phyloP scores from a whole-genome alignment of 2,888 invertebrate genomes.

The Torymus aiolomorphi region DNA sequence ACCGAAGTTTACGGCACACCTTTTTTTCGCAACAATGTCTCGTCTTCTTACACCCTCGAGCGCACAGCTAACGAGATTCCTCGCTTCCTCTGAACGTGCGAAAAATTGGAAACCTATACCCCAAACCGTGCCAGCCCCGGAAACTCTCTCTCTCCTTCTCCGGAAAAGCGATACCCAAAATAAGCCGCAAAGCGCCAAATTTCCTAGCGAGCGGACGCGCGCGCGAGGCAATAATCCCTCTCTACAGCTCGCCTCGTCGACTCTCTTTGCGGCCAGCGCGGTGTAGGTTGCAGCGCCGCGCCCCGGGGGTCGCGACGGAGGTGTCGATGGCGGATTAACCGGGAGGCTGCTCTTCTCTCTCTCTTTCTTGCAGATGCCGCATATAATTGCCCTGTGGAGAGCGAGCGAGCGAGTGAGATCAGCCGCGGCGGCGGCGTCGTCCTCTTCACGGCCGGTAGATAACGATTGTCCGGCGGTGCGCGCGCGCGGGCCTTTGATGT shows the following conservation, averaged over 20 bases:
- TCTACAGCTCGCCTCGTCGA: conserved; percentile 12
- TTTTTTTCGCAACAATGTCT: too few species aligned
- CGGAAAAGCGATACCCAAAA: too few species aligned
- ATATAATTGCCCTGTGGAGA: conserved; percentile 25
- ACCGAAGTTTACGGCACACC: too few species aligned
- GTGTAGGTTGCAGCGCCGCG: background rate
- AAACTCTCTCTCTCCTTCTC: too few species aligned
- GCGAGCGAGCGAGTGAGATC: conserved; percentile 11
- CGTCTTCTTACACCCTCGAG: too few species aligned
- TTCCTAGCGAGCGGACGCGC: too few species aligned
- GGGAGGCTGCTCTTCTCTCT: background rate
- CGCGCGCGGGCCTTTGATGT: conserved; percentile 68
- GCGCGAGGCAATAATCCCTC: too few species aligned
- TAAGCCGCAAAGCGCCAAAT: too few species aligned
- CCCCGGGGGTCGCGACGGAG: background rate
- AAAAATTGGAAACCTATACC: too few species aligned
- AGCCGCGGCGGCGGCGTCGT: conserved; percentile 29
- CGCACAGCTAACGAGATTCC: too few species aligned
- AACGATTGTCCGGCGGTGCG: conserved; percentile 70
- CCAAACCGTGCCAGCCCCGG: too few species aligned
- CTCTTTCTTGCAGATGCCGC: conserved; percentile 15
- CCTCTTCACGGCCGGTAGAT: conserved; percentile 63
- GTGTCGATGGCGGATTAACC: conserved; percentile 56
- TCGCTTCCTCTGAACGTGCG: too few species aligned
- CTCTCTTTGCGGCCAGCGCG: conserved; percentile 16